A percentile compares a stretch with the other conserved stretches of the same genome.
Evolutionary conservation across 2,888 invertebrate genomes (phyloP).

Genomic region (Sussaba pulchella): DNA sequence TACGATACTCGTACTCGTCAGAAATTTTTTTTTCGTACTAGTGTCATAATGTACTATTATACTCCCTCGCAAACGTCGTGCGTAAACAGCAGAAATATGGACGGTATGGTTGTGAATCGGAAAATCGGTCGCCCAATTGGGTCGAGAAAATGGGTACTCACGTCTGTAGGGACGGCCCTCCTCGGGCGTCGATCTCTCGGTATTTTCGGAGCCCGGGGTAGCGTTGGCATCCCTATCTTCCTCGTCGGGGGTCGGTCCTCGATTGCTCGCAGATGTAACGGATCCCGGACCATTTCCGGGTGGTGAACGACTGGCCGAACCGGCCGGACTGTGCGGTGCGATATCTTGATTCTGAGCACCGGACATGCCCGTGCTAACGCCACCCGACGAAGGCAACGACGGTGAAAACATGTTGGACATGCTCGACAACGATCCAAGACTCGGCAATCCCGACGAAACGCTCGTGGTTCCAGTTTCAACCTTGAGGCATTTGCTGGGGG

Average conservation of each 20-base stretch:
- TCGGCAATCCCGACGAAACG: conserved; percentile 80
- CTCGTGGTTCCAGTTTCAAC: conserved; percentile 79
- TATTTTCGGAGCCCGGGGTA: conserved; percentile 85
- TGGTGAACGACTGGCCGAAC: conserved; percentile 82
- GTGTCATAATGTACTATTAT: too few relatives aligned
- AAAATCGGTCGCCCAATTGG: not conserved
- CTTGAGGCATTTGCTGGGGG: conserved; percentile 87
- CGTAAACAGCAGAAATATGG: not conserved
- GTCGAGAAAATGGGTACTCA: conserved; percentile 76
- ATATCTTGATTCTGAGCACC: conserved; percentile 73
- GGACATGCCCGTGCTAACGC: conserved; percentile 72
- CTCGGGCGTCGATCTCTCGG: conserved; percentile 85
- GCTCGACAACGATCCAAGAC: conserved; percentile 81
- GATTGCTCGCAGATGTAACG: conserved; percentile 73
- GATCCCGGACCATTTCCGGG: conserved; percentile 71
- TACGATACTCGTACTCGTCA: too few relatives aligned
- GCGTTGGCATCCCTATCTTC: conserved; percentile 84
- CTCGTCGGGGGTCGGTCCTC: conserved; percentile 80
- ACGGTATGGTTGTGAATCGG: conserved; percentile 10
- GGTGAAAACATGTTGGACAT: conserved; percentile 84
- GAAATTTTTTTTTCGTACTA: too few relatives aligned
- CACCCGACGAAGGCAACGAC: conserved; percentile 77
- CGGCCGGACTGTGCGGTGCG: conserved; percentile 82
- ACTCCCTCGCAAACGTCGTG: not conserved
- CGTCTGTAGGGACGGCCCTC: conserved; percentile 84